These are phyloP conservation scores for Glossosoma conforme DNA, from an alignment of 1,140 invertebrate species.

Conservation along the genomic window DNA sequence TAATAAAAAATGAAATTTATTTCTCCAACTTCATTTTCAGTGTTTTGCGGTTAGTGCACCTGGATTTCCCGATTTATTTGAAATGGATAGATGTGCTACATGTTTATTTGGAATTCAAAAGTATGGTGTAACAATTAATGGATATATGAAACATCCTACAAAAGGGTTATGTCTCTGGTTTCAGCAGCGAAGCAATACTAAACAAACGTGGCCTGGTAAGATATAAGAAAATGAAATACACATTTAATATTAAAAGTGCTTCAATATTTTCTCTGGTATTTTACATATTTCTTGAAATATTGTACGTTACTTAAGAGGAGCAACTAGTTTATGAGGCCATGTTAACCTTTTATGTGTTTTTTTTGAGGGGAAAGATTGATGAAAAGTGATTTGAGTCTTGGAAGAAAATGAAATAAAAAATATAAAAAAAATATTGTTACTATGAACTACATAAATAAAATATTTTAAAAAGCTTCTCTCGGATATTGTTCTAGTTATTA, in stretches of 20 bases:
- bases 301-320: background rate
- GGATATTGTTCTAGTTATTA: too few relatives aligned
- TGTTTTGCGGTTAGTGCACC: slow-evolving; percentile 78
- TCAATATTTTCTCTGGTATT: background rate
- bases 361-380: too few relatives aligned
- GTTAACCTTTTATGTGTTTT: too few relatives aligned
- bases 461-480: too few relatives aligned
- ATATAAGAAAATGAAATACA: background rate
- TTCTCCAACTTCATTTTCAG: slow-evolving; percentile 42
- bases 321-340: background rate
- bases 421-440: too few relatives aligned
- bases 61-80: slow-evolving; percentile 65
- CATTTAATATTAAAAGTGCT: background rate
- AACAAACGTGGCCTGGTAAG: slow-evolving; percentile 88
- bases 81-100: slow-evolving; percentile 88
- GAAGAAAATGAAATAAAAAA: too few relatives aligned
- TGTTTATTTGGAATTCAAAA: slow-evolving; percentile 90
- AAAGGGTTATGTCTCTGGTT: slow-evolving; percentile 89
- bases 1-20: slow-evolving; percentile 26
- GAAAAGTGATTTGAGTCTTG: too few relatives aligned
- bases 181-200: slow-evolving; percentile 81
- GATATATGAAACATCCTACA: slow-evolving; percentile 78
- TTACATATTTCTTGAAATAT: background rate
- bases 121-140: slow-evolving; percentile 93
- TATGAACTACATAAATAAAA: too few relatives aligned